Percentiles rank a stretch among this genome's conserved stretches.
phyloP scores from a whole-genome alignment of 2,113 vertebrate genomes.

The Thymallus thymallus region DNA sequence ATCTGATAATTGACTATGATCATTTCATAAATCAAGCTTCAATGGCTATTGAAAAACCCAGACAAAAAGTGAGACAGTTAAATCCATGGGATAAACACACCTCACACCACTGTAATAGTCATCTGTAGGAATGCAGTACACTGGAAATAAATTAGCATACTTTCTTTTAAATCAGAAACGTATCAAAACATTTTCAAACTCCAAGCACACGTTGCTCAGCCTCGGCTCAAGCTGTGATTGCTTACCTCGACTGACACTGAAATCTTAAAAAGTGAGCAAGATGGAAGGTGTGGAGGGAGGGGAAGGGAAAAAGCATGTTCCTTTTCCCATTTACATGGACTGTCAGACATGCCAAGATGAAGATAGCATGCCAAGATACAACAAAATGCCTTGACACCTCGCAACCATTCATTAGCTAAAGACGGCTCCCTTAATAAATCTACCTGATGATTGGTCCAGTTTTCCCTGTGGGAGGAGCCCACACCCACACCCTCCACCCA shows the following conservation, averaged over 20 bases:
- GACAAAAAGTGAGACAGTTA: neutral
- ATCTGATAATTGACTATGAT: conserved; percentile 32
- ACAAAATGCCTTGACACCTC: conserved; percentile 25
- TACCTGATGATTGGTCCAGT: too few species aligned
- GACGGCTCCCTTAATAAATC: neutral
- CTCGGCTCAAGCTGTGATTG: neutral
- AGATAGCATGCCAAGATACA: conserved; percentile 13
- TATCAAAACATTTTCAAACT: conserved; percentile 26
- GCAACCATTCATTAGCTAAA: conserved; percentile 42
- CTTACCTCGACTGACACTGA: conserved; percentile 17
- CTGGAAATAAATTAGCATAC: conserved; percentile 43
- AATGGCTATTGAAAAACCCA: conserved; percentile 12
- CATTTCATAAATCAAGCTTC: conserved; percentile 34
- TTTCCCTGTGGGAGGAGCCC: too few species aligned
- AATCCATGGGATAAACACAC: conserved; percentile 10
- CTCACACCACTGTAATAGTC: conserved; percentile 44
- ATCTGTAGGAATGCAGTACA: conserved; percentile 25
- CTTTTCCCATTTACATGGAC: conserved; percentile 12
- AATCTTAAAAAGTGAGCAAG: conserved; percentile 12
- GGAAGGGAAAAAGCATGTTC: neutral
- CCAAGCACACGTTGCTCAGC: conserved; percentile 44
- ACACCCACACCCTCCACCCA: too few species aligned
- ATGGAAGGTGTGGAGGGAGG: conserved; percentile 2
- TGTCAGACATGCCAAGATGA: neutral
- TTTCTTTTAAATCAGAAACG: conserved; percentile 51